Evolutionary conservation across 2,888 invertebrate species (phyloP).

Genomic region (Microplitis manilae): DNA sequence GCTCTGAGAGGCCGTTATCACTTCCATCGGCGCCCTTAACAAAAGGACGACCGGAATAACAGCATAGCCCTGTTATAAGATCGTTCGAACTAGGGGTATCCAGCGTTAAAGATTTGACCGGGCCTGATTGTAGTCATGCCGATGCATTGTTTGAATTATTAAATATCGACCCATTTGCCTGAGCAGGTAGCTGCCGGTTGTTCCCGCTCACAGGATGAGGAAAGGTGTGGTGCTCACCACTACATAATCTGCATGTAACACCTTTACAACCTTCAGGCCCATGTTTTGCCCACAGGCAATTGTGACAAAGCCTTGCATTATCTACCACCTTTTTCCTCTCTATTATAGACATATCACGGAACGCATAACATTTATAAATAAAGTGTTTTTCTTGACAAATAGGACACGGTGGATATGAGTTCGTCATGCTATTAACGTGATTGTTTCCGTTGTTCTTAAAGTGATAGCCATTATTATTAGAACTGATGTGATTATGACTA

Average conservation of each 20-base stretch:
- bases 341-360: not conserved
- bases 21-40: too few relatives aligned
- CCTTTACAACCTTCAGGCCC: not conserved
- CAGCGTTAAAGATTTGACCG: not conserved
- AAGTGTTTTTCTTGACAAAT: not conserved
- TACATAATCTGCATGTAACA: not conserved
- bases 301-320: constrained; percentile 21
- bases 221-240: constrained; percentile 8
- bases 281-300: constrained; percentile 31
- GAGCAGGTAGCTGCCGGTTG: not conserved
- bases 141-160: too few relatives aligned
- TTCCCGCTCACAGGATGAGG: not conserved
- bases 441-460: too few relatives aligned
- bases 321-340: not conserved
- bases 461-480: too few relatives aligned
- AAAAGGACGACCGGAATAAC: too few relatives aligned
- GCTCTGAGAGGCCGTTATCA: too few relatives aligned
- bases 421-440: too few relatives aligned
- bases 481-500: too few relatives aligned
- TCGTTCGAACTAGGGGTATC: not conserved
- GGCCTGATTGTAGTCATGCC: not conserved
- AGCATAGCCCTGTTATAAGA: not conserved
- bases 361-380: not conserved
- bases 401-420: not conserved
- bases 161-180: too few relatives aligned